Conservation (phyloP, 2,113 vertebrate species). For the Ifrita kowaldi region DNA sequence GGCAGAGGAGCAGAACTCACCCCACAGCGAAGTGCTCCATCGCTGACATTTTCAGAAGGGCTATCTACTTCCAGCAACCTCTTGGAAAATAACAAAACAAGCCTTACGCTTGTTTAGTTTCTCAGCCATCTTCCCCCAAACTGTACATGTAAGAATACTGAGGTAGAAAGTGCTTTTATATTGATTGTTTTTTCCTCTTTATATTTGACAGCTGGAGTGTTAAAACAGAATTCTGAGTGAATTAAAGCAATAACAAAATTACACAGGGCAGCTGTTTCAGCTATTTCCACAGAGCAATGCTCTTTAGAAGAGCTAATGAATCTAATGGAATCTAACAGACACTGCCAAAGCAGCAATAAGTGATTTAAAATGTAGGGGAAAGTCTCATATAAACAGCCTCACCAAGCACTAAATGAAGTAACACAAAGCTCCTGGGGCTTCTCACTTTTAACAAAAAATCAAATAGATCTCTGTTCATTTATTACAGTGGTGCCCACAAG, state of each 20-base stretch:
- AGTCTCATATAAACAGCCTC: constrained; percentile 36
- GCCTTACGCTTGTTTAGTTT: background rate
- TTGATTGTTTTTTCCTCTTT: constrained; percentile 42
- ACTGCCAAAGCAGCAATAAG: constrained; percentile 53
- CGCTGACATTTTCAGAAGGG: background rate
- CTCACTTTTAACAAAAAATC: constrained; percentile 41
- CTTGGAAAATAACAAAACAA: background rate
- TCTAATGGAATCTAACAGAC: constrained; percentile 61
- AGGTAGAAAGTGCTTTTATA: constrained; percentile 30
- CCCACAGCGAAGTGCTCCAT: background rate
- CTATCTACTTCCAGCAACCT: background rate
- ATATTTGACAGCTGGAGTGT: constrained; percentile 55
- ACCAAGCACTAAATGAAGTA: constrained; percentile 36
- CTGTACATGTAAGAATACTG: background rate
- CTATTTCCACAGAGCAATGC: constrained; percentile 29
- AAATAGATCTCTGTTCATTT: constrained; percentile 39
- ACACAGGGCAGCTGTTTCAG: constrained; percentile 63
- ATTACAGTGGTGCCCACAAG: constrained; percentile 2
- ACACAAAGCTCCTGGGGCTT: background rate
- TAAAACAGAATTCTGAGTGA: constrained; percentile 62
- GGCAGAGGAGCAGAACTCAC: background rate
- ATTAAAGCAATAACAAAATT: constrained; percentile 68
- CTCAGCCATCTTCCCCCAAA: background rate
- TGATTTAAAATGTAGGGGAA: constrained; percentile 60
- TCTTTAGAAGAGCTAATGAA: constrained; percentile 67